phyloP scores from a whole-genome alignment of 1,140 invertebrate species.

The Micrasema longulum region DNA sequence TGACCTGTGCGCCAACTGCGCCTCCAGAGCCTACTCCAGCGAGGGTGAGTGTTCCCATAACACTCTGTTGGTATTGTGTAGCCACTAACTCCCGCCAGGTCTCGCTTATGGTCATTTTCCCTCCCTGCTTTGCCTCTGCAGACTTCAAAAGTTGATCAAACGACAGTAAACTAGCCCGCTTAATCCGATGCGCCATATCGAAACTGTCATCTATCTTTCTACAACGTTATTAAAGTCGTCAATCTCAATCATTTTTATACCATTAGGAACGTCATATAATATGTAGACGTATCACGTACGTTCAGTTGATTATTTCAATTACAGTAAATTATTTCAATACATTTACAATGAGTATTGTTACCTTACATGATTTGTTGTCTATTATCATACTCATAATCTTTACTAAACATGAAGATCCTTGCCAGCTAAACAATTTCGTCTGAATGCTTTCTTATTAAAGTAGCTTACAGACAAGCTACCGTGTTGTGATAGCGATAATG shows the following conservation, averaged over 20 bases:
- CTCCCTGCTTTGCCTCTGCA: conserved; percentile 11
- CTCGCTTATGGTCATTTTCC: neutral
- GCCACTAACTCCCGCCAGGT: conserved; percentile 18
- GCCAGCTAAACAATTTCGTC: neutral
- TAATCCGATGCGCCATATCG: neutral
- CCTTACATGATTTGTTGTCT: neutral
- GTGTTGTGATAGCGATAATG: conserved; percentile 7
- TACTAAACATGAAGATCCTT: neutral
- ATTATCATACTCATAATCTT: neutral
- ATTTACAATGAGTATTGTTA: neutral
- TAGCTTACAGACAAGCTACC: conserved; percentile 34
- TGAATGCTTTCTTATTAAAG: conserved; percentile 14
- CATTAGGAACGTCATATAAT: neutral
- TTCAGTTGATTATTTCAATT: neutral
- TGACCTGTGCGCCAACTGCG: conserved; percentile 48
- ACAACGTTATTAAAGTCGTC: neutral
- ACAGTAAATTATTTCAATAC: neutral
- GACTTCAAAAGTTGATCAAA: neutral
- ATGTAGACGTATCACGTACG: neutral
- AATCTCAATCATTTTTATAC: neutral
- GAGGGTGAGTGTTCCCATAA: conserved; percentile 59
- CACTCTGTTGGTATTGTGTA: neutral
- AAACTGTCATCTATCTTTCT: conserved; percentile 9
- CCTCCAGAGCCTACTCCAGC: conserved; percentile 54
- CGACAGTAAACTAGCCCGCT: conserved; percentile 3